phyloP scores from a whole-genome alignment of 2,797 vertebrate species.

The Eulemur albifrons region DNA sequence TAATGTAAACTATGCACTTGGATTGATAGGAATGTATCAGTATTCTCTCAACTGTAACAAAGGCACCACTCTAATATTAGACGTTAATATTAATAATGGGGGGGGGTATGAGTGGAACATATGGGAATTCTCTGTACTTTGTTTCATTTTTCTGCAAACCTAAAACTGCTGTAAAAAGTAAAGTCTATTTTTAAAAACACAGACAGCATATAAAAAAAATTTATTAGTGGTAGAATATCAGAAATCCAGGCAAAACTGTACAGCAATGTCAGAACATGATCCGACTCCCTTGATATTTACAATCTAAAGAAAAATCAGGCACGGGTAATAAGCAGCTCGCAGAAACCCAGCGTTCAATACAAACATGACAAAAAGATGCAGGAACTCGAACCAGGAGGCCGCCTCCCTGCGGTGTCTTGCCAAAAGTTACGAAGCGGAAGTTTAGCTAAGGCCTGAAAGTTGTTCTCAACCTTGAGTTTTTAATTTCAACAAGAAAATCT shows the following conservation, averaged over 20 bases:
- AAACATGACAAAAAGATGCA: neutral
- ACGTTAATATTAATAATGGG: neutral
- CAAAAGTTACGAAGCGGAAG: neutral
- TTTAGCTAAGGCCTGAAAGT: neutral
- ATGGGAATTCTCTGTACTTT: neutral
- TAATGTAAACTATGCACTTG: neutral
- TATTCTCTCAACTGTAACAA: neutral
- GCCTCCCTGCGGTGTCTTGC: neutral
- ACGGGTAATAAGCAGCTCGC: neutral
- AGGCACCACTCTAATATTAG: neutral
- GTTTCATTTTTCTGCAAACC: neutral
- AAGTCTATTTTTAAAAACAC: neutral
- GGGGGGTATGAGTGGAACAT: neutral
- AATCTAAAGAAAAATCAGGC: neutral
- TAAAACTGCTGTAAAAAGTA: neutral
- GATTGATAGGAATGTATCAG: neutral
- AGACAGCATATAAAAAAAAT: neutral
- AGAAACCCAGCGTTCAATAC: neutral
- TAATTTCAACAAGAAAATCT: neutral
- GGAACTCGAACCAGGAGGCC: neutral
- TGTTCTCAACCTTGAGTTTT: neutral
- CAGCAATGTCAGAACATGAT: neutral
- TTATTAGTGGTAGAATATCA: neutral
- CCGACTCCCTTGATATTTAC: neutral
- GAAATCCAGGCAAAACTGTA: neutral